Conservation (phyloP, 2,113 vertebrate species). For the Toxotes jaculatrix region DNA sequence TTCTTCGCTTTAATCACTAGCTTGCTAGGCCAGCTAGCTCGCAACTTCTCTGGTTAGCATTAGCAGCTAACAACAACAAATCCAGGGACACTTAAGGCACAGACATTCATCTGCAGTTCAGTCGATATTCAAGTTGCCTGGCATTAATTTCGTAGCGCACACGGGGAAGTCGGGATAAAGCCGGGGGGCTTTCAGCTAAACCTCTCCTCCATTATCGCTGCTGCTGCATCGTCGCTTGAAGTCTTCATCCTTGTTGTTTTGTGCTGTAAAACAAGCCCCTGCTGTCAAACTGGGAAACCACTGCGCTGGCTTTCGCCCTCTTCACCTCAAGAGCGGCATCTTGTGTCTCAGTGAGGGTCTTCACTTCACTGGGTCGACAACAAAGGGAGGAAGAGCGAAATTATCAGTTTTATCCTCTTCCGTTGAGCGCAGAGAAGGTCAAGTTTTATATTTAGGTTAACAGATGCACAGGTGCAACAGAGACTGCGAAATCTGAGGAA, state of each 20-base stretch:
- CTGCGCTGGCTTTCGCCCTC: conserved; percentile 43
- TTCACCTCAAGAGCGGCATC: conserved; percentile 78
- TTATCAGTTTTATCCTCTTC: neutral
- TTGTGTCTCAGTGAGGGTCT: conserved; percentile 47
- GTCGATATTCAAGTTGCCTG: conserved; percentile 34
- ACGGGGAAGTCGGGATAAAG: neutral
- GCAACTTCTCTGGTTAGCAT: conserved; percentile 74
- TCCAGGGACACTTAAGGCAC: conserved; percentile 38
- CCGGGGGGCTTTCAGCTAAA: conserved; percentile 24
- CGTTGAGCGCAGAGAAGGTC: neutral
- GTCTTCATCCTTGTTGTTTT: conserved; percentile 72
- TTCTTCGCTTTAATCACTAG: conserved; percentile 29
- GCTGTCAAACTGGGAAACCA: conserved; percentile 67
- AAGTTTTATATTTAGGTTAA: neutral
- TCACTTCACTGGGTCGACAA: neutral
- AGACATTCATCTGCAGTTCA: conserved; percentile 50
- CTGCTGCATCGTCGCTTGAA: conserved; percentile 45
- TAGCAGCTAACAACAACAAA: conserved; percentile 78
- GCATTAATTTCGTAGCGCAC: neutral
- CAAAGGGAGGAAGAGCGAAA: neutral
- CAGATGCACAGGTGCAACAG: neutral
- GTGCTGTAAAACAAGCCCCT: conserved; percentile 65
- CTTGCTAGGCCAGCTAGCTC: conserved; percentile 72
- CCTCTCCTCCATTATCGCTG: conserved; percentile 33
- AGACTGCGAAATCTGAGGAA: neutral